phyloP scores from a whole-genome alignment of 1,140 invertebrate species.

The Cotesia chilonis region DNA sequence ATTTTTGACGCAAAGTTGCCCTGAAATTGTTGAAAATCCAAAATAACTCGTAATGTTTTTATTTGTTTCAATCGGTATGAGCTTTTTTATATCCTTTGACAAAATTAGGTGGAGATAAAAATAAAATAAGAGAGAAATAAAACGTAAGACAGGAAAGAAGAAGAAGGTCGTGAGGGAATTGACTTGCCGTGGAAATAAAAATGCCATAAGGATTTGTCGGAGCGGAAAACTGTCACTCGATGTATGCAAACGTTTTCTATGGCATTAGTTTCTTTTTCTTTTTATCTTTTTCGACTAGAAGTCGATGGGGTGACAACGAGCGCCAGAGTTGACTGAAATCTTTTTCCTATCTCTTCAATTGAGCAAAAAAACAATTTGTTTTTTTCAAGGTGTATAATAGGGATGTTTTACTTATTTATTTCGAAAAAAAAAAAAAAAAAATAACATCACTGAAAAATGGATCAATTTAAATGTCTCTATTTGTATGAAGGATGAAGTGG shows the following conservation, averaged over 20 bases:
- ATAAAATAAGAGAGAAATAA: conserved; percentile 4
- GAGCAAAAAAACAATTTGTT: conserved; percentile 48
- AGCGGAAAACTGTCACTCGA: conserved; percentile 63
- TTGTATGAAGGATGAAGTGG: no score
- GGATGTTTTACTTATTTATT: no score
- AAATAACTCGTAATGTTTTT: background rate
- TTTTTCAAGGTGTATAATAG: no score
- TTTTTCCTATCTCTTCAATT: background rate
- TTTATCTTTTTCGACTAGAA: conserved; percentile 25
- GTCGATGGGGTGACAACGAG: conserved; percentile 65
- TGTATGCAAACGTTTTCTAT: conserved; percentile 63
- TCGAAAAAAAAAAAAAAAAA: background rate
- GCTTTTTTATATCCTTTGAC: background rate
- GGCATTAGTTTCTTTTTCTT: conserved; percentile 46
- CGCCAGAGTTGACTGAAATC: conserved; percentile 52
- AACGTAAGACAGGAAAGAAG: background rate
- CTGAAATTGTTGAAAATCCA: background rate
- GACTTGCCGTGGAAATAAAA: conserved; percentile 25
- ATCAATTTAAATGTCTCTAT: background rate
- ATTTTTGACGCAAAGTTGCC: no score
- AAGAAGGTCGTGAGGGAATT: conserved; percentile 17
- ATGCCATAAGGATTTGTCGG: conserved; percentile 59
- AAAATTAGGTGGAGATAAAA: conserved; percentile 8
- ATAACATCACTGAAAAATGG: background rate
- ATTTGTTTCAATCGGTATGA: background rate